Evolutionary conservation across 2,113 vertebrate species (phyloP).

Genomic region (Apeltes quadracus): DNA sequence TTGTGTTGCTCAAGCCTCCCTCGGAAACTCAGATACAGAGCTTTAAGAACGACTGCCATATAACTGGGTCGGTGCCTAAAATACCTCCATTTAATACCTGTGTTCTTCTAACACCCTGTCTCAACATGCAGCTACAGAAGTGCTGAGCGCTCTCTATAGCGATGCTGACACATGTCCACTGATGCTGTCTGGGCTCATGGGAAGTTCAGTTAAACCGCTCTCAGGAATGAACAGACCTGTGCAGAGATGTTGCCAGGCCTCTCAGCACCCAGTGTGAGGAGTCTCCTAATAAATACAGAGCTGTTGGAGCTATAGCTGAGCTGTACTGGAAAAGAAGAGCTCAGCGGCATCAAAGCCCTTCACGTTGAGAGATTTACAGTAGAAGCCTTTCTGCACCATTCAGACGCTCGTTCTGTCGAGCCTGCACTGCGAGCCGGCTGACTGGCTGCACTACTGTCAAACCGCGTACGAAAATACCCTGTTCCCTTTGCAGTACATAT

Average conservation of each 20-base stretch:
- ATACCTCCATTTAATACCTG: slow-evolving; percentile 45
- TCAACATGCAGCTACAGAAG: slow-evolving; percentile 39
- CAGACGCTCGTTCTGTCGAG: slow-evolving; percentile 43
- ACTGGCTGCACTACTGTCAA: too few relatives aligned
- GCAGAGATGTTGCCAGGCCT: slow-evolving; percentile 40
- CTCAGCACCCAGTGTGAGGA: slow-evolving; percentile 34
- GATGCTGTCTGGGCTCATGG: slow-evolving; percentile 53
- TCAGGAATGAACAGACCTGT: slow-evolving; percentile 47
- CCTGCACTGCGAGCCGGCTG: slow-evolving; percentile 16
- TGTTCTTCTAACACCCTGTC: slow-evolving; percentile 44
- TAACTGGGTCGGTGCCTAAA: slow-evolving; percentile 29
- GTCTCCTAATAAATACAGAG: slow-evolving; percentile 51
- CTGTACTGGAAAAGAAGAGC: slow-evolving; percentile 37
- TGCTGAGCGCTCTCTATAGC: slow-evolving; percentile 40
- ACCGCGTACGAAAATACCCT: too few relatives aligned
- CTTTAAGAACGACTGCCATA: slow-evolving; percentile 29
- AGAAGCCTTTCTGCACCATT: slow-evolving; percentile 49
- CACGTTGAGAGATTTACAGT: slow-evolving; percentile 57
- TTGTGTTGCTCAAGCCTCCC: slow-evolving; percentile 17
- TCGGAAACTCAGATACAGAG: slow-evolving; percentile 24
- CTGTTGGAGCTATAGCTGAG: slow-evolving; percentile 42
- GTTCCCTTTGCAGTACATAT: neutral
- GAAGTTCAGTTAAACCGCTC: slow-evolving; percentile 59
- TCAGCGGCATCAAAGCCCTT: slow-evolving; percentile 56
- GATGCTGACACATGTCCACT: slow-evolving; percentile 37